phyloP scores from a whole-genome alignment of 2,888 invertebrate species.

The Microplitis deprimator region DNA sequence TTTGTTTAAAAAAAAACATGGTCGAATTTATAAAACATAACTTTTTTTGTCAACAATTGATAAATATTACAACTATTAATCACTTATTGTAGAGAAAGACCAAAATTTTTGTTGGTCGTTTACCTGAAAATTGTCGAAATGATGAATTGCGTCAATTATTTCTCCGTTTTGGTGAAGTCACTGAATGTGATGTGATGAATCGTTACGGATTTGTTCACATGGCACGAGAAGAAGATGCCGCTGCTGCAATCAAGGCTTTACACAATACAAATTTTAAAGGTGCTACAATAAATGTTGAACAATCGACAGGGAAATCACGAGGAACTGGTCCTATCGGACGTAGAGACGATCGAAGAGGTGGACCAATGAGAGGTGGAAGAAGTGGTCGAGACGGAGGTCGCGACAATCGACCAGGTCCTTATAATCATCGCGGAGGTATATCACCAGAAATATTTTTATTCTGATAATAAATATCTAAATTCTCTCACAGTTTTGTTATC shows the following conservation, averaged over 20 bases:
- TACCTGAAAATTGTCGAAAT: constrained; percentile 87
- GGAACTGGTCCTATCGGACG: constrained; percentile 74
- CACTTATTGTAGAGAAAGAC: constrained; percentile 76
- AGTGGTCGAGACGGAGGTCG: constrained; percentile 72
- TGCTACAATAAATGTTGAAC: constrained; percentile 87
- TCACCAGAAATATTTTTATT: constrained; percentile 20
- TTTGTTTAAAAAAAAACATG: constrained; percentile 54
- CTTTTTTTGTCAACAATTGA: too few species aligned
- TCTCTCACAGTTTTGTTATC: background rate
- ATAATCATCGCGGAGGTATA: constrained; percentile 69
- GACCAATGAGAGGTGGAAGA: constrained; percentile 74
- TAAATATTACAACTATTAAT: background rate
- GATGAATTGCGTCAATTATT: constrained; percentile 88
- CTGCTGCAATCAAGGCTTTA: constrained; percentile 84
- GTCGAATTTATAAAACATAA: constrained; percentile 63
- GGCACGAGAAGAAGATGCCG: constrained; percentile 86
- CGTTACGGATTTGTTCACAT: constrained; percentile 95
- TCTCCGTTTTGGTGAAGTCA: constrained; percentile 88
- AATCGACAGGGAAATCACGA: constrained; percentile 83
- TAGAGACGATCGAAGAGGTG: constrained; percentile 74
- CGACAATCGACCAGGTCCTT: constrained; percentile 70
- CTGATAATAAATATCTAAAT: constrained; percentile 42
- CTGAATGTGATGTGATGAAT: constrained; percentile 95
- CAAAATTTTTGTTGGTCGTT: constrained; percentile 94
- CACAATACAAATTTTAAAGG: constrained; percentile 89